phyloP scores from a whole-genome alignment of 2,797 vertebrate genomes.

The Diplodus puntazzo region DNA sequence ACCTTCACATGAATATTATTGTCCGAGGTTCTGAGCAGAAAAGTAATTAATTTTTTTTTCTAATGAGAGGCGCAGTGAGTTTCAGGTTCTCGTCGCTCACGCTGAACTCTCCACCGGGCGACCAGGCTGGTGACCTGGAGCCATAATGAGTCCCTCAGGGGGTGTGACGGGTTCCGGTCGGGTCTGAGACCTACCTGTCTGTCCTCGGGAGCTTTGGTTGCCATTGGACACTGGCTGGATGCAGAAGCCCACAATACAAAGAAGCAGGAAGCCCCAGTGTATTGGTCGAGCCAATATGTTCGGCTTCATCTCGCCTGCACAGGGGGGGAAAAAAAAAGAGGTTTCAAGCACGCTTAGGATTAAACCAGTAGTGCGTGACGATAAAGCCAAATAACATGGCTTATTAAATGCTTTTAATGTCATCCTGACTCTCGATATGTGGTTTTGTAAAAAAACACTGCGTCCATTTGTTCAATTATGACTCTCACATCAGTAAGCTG shows the following conservation, averaged over 20 bases:
- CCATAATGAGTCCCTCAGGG: conserved; percentile 80
- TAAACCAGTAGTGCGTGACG: not conserved
- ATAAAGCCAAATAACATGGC: not conserved
- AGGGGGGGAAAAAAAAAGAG: not conserved
- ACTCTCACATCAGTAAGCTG: conserved; percentile 23
- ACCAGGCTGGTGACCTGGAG: conserved; percentile 71
- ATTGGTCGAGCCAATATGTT: conserved; percentile 36
- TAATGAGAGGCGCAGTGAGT: not conserved
- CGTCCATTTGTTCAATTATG: conserved; percentile 23
- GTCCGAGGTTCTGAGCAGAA: not conserved
- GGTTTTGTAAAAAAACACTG: not conserved
- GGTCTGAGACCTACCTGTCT: conserved; percentile 72
- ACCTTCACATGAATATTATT: not conserved
- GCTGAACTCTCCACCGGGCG: conserved; percentile 18
- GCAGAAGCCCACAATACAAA: conserved; percentile 72
- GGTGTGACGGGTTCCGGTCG: conserved; percentile 56
- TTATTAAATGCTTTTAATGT: not conserved
- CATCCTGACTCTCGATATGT: conserved; percentile 12
- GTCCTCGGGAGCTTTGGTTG: conserved; percentile 84
- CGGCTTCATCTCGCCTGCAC: conserved; percentile 69
- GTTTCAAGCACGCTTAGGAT: conserved; percentile 13
- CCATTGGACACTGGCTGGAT: conserved; percentile 81
- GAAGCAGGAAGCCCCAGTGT: conserved; percentile 69
- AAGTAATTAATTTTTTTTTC: not conserved
- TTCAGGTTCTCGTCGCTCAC: conserved; percentile 22